Evolutionary conservation across 92 coral and sea anemone genomes (phyloP), one percentile per base, ranked within the genome.

Genomic region (Desmophyllum pertusum): DNA sequence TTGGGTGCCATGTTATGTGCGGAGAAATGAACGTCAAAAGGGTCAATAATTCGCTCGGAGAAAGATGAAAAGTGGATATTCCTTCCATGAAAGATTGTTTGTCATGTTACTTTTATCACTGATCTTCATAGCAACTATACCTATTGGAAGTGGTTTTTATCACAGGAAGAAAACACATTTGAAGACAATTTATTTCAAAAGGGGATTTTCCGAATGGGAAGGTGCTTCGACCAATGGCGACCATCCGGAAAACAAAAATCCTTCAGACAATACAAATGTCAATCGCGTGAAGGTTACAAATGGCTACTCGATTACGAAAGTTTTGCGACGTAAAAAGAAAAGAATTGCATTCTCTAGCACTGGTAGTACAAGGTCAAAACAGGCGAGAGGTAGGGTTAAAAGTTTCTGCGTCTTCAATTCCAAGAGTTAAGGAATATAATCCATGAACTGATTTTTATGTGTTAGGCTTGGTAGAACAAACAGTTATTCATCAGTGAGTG

Each of bases 11-110:
- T n/a, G n/a, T 50, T 19, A 29, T 38, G 40, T 66, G 35, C 5
- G 17, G 33, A 10, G 76, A 80, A 35, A 80, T 80, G 84, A 80
- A 11, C 39, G 33, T 14, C 65, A 48, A 30, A 31, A 15, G 43
- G 21, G 7, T 25, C 15, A 23, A 31, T n/a, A 67, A 4, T 33
- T 66, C 66, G 66, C 35, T 33, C 15, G 29, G 19, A 45, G 73
- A 67, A 80, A 65, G 25, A 80, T 66, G 84, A 66, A 67, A 50
- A 21, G 38, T 27, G 33, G 35, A 18, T 31, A 65, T 48, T 14
- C 71, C 53, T 23, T 29, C 10, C 2, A 59, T 23, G 48, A 33
- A 43, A 38, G 63, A 33, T 31, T 5, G 36, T 36, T n/a, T 48
- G 41, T 21, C 6, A 65, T 80, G 64, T 68, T 48, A 30, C 37